A percentile compares a stretch with the other conserved stretches of the same genome.
Evolutionary conservation across 2,113 vertebrate genomes (phyloP).

Genomic region (Hylia prasina): DNA sequence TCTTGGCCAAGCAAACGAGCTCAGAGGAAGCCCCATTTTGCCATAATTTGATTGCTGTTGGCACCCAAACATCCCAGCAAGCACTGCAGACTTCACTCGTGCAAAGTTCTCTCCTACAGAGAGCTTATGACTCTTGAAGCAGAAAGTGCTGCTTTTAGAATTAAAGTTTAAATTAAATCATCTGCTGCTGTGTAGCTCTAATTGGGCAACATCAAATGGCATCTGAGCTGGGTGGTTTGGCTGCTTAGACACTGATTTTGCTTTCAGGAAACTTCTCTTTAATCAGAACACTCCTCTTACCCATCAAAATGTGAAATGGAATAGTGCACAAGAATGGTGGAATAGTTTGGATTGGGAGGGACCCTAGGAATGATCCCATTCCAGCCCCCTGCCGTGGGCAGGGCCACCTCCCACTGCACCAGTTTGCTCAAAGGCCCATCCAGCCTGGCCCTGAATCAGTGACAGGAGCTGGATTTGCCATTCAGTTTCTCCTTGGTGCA

Average conservation of each 20-base stretch:
- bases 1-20: not conserved
- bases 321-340: fast-evolving
- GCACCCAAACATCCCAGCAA: not conserved
- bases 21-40: not conserved
- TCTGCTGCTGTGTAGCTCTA: not conserved
- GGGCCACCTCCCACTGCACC: not conserved
- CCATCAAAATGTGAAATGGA: not conserved
- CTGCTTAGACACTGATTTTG: not conserved
- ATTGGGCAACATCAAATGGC: not conserved
- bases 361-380: not conserved
- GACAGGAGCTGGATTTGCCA: not conserved
- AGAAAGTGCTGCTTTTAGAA: not conserved
- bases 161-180: not conserved
- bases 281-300: not conserved
- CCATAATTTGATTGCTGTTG: not conserved
- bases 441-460: not conserved
- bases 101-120: fast-evolving
- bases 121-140: not conserved
- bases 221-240: not conserved
- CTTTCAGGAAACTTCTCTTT: not conserved
- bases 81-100: fast-evolving
- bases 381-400: not conserved
- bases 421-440: not conserved
- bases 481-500: not conserved
- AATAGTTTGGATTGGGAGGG: not conserved